A percentile compares a stretch with the other conserved stretches of the same genome.
These are phyloP conservation scores for Zelleria hepariella DNA, from an alignment of 2,888 invertebrate species.

Conservation along the genomic window DNA sequence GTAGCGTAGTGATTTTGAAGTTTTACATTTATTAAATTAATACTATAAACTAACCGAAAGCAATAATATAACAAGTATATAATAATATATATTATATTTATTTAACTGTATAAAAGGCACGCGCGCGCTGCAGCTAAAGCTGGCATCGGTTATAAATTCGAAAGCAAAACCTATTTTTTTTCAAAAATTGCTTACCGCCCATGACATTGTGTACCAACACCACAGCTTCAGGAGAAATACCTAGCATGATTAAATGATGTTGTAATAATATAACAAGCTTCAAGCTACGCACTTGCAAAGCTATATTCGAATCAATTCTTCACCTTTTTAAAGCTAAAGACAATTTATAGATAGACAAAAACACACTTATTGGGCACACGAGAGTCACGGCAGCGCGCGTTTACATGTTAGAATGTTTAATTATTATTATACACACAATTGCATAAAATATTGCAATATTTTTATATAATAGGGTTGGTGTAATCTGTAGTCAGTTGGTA, in stretches of 20 bases:
- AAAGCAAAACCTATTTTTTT: not conserved
- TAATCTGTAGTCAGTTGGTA: slow-evolving; percentile 64
- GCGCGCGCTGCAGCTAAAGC: slow-evolving; percentile 52
- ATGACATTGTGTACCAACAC: too few relatives aligned
- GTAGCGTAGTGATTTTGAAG: slow-evolving; percentile 69
- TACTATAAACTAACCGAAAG: slow-evolving; percentile 58
- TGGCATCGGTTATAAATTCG: not conserved
- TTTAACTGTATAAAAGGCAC: slow-evolving; percentile 26
- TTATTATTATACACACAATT: slow-evolving; percentile 55
- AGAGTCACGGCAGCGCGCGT: slow-evolving; percentile 52
- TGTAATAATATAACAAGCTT: not conserved
- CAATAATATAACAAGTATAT: slow-evolving; percentile 49
- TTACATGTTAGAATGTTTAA: slow-evolving; percentile 30
- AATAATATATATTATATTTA: slow-evolving; percentile 16
- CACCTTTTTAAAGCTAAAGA: not conserved
- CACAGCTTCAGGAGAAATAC: too few relatives aligned
- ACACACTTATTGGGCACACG: not conserved
- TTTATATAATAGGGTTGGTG: slow-evolving; percentile 67
- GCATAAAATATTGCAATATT: slow-evolving; percentile 64
- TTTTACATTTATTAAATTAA: slow-evolving; percentile 53
- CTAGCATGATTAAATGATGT: not conserved
- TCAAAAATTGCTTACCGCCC: not conserved
- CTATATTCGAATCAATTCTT: not conserved
- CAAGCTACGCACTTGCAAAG: not conserved
- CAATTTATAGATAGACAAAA: not conserved